Percentiles rank a stretch among this genome's conserved stretches.
These are phyloP conservation scores for Paedocypris sp. DNA, from an alignment of 2,113 vertebrate species.

Conservation along the genomic window DNA sequence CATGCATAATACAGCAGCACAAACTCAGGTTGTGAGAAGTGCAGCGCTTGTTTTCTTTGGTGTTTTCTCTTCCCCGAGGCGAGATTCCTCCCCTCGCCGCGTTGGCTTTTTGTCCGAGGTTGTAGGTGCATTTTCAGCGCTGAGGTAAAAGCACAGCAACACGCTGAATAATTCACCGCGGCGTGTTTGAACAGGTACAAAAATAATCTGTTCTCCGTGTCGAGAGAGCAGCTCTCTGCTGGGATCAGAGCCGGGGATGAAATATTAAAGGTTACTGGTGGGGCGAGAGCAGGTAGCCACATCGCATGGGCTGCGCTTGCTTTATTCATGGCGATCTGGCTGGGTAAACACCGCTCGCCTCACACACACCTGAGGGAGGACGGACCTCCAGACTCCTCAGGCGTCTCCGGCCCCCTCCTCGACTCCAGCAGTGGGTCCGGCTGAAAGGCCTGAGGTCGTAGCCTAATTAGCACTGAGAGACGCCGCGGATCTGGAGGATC, in stretches of 20 bases:
- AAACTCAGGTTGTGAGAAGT: constrained; percentile 47
- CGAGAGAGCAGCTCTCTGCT: constrained; percentile 54
- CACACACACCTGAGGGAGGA: not conserved
- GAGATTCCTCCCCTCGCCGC: constrained; percentile 31
- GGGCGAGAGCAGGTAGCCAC: constrained; percentile 37
- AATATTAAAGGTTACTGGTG: constrained; percentile 72
- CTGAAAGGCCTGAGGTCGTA: constrained; percentile 6
- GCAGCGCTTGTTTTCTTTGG: constrained; percentile 40
- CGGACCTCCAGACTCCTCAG: too few relatives aligned
- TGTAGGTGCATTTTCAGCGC: constrained; percentile 68
- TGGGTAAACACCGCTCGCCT: constrained; percentile 41
- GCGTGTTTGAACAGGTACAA: constrained; percentile 88
- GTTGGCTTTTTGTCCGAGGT: constrained; percentile 51
- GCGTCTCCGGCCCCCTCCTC: too few relatives aligned
- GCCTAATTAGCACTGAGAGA: constrained; percentile 19
- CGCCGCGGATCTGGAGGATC: constrained; percentile 1
- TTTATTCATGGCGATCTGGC: constrained; percentile 38
- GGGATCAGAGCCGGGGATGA: constrained; percentile 58
- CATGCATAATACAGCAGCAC: constrained; percentile 55
- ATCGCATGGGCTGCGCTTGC: constrained; percentile 26
- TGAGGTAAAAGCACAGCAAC: constrained; percentile 65
- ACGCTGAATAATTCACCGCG: constrained; percentile 80
- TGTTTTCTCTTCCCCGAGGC: constrained; percentile 32
- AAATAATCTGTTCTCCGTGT: constrained; percentile 59
- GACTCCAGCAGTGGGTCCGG: not conserved